Evolutionary conservation across 1,140 invertebrate species (phyloP).

Genomic region (Tribolium castaneum): DNA sequence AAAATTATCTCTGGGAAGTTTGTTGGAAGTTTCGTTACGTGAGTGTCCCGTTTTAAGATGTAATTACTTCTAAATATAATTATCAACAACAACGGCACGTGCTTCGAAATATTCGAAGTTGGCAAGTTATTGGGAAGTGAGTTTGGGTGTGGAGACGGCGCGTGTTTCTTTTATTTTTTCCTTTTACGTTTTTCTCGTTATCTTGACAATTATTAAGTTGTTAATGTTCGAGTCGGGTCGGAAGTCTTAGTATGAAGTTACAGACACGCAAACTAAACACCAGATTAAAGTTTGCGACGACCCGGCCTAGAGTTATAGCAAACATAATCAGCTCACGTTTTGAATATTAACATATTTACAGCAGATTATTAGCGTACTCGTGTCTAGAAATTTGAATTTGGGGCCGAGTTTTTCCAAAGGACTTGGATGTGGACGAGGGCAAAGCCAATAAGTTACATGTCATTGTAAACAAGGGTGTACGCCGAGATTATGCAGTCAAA

Average conservation of each 20-base stretch:
- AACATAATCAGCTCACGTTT: slow-evolving; percentile 50
- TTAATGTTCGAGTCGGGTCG: slow-evolving; percentile 33
- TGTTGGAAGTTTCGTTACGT: slow-evolving; percentile 13
- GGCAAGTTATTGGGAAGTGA: neutral
- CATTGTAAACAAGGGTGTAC: slow-evolving; percentile 55
- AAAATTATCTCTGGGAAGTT: slow-evolving; percentile 10
- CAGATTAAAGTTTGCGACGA: slow-evolving; percentile 48
- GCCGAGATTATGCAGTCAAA: slow-evolving; percentile 59
- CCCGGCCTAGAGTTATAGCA: slow-evolving; percentile 42
- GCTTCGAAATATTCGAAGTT: slow-evolving; percentile 22
- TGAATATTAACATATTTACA: slow-evolving; percentile 51
- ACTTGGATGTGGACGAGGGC: neutral
- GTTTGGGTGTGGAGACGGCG: neutral
- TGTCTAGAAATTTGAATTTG: slow-evolving; percentile 31
- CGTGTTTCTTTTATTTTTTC: neutral
- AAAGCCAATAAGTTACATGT: slow-evolving; percentile 54
- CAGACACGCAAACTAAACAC: slow-evolving; percentile 46
- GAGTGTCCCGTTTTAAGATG: slow-evolving; percentile 22
- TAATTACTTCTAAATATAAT: slow-evolving; percentile 35
- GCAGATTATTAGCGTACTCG: slow-evolving; percentile 40
- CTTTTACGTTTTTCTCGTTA: slow-evolving; percentile 7
- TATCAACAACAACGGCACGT: slow-evolving; percentile 7
- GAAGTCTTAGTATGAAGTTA: slow-evolving; percentile 43
- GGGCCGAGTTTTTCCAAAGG: neutral
- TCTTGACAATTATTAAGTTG: slow-evolving; percentile 36